Evolutionary conservation across 2,797 vertebrate genomes (phyloP).

Genomic region (Schizothorax lantsangensis): DNA sequence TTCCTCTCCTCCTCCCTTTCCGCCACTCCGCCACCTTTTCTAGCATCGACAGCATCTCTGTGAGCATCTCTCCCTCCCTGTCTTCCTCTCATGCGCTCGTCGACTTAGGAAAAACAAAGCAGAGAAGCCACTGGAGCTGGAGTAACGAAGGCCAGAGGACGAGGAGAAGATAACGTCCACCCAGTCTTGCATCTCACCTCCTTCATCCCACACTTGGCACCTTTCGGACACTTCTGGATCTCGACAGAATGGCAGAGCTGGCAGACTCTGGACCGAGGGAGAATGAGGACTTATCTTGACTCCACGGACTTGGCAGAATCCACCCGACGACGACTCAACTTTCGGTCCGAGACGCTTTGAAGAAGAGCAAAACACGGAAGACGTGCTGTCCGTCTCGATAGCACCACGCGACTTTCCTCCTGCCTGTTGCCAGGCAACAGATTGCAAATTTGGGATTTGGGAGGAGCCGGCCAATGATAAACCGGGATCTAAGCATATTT

Average conservation of each 20-base stretch:
- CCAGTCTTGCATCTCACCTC: neutral
- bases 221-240: neutral
- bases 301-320: neutral
- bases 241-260: neutral
- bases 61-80: slow-evolving; percentile 19
- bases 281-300: neutral
- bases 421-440: slow-evolving; percentile 78
- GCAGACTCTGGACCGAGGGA: neutral
- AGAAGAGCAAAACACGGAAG: slow-evolving; percentile 40
- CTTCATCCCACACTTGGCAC: neutral
- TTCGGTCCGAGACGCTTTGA: neutral
- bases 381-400: slow-evolving; percentile 57
- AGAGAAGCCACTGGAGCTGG: slow-evolving; percentile 11
- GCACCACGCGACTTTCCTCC: slow-evolving; percentile 67
- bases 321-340: neutral
- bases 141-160: slow-evolving; percentile 6
- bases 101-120: slow-evolving; percentile 17
- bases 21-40: slow-evolving; percentile 50
- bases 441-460: slow-evolving; percentile 69
- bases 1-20: slow-evolving; percentile 47
- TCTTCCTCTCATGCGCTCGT: slow-evolving; percentile 24
- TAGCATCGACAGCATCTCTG: slow-evolving; percentile 58
- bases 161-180: neutral
- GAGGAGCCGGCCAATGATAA: slow-evolving; percentile 62
- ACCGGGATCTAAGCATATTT: slow-evolving; percentile 54